Base-by-base conservation (phyloP, 1,140 invertebrate species). In the Drosophila pseudoananassae region DNA sequence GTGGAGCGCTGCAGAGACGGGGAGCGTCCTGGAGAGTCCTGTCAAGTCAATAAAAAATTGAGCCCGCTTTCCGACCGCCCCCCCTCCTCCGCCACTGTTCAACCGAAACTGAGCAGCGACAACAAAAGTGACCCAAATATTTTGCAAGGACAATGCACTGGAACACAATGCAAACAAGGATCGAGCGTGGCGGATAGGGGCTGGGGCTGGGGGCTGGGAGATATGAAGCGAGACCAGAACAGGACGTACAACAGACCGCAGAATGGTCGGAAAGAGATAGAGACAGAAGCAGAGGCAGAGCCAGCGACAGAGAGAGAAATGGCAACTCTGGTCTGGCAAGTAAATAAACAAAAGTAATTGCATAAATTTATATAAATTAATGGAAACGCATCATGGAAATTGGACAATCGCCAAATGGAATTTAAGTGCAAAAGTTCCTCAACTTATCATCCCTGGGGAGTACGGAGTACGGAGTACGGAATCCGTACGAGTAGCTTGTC, bases 321-420 rank as follows among this genome's bases (percentile, higher is more conserved):
- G 43, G 47, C 49, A 23, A 43, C 63, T 75, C 69, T 81, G 80
- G 73, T 58, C 81, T 20, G 20, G 20, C 20, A 75, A 87, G 82
- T 85, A 78, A 85, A 85, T 85, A 85, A 85, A 85, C 82, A 85
- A 85, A 87, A 85, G 78, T 88, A 85, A 85, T 85, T 87, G 82
- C 82, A 88, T 85, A 88, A 85, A 85, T 85, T 82, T 88, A 85
- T 87, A 88, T 87, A 61, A 87, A 85, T 87, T 87, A 87, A 85
- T 85, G 81, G 82, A 81, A 85, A 85, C 78, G 78, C 82, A 81
- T 85, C 77, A 84, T 74, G 68, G 73, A 76, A 85, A 80, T 81
- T 70, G 55, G 63, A 66, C 45, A 54, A 64, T 56, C 52, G 53
- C 70, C 71, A 65, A 73, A 73, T 77, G 38, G 87, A 85, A 78